These are phyloP conservation scores for Belgica antarctica DNA, from an alignment of 2,888 invertebrate species.

Conservation along the genomic window DNA sequence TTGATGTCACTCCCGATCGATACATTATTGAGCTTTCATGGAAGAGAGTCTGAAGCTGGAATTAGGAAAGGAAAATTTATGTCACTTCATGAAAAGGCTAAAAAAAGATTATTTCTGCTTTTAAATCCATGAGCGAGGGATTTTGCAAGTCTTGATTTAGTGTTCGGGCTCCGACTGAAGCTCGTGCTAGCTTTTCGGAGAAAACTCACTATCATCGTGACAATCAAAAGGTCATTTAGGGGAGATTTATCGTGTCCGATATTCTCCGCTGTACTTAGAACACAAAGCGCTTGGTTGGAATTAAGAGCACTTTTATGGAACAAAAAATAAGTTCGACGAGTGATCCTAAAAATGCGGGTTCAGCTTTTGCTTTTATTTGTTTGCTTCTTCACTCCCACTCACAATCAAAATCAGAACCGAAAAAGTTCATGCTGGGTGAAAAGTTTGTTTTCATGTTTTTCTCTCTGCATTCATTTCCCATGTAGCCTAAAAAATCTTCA, in stretches of 20 bases:
- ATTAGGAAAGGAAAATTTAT: not conserved
- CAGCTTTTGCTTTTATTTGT: too few species aligned
- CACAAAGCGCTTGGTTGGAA: not conserved
- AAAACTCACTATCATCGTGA: not conserved
- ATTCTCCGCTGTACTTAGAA: not conserved
- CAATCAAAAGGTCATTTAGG: conserved; percentile 22
- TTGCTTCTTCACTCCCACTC: too few species aligned
- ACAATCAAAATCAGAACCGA: too few species aligned
- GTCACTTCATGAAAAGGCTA: not conserved
- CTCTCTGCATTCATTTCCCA: too few species aligned
- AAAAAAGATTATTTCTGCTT: not conserved
- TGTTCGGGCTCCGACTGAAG: not conserved
- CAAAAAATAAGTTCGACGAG: not conserved
- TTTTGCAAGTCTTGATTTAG: not conserved
- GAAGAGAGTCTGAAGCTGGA: not conserved
- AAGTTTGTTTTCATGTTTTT: too few species aligned
- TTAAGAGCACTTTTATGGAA: not conserved
- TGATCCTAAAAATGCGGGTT: not conserved
- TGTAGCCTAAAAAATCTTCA: too few species aligned
- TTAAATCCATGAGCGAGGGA: conserved; percentile 4
- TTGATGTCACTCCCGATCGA: conserved; percentile 12
- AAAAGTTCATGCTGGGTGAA: too few species aligned
- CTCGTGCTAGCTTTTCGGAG: not conserved
- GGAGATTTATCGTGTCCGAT: conserved; percentile 16
- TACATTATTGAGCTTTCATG: not conserved